A percentile compares a stretch with the other conserved stretches of the same genome.
Evolutionary conservation across 2,888 invertebrate species (phyloP).

Genomic region (Chaetoderma sp.): DNA sequence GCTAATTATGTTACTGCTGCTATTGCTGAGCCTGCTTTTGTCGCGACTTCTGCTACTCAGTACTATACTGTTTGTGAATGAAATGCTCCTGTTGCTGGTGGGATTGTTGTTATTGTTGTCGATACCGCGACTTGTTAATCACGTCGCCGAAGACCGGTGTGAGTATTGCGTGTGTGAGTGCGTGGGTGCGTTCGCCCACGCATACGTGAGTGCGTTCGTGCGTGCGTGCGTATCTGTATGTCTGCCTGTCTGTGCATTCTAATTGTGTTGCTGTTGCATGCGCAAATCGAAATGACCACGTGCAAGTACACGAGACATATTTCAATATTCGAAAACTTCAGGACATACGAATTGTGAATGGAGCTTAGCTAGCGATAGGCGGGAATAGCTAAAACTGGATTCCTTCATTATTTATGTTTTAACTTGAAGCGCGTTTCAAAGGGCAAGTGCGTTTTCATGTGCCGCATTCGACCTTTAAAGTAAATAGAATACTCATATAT

Average conservation of each 20-base stretch:
- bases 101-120: constrained; percentile 6
- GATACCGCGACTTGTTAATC: neutral
- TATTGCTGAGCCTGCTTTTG: neutral
- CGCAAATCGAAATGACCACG: neutral
- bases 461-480: no score
- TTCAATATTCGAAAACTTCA: neutral
- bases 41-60: neutral
- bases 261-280: neutral
- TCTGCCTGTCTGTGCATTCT: constrained; percentile 1
- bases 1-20: neutral
- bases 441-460: no score
- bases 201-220: neutral
- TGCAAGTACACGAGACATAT: neutral
- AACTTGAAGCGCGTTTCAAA: no score
- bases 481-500: no score
- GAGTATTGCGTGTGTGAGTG: constrained; percentile 6
- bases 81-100: neutral
- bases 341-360: no score
- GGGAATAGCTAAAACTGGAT: no score
- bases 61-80: neutral
- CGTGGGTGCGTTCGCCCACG: neutral
- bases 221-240: neutral
- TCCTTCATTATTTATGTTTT: no score
- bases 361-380: no score
- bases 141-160: neutral